Base-by-base conservation (phyloP, 2,113 vertebrate species). In the Xiphias gladius region DNA sequence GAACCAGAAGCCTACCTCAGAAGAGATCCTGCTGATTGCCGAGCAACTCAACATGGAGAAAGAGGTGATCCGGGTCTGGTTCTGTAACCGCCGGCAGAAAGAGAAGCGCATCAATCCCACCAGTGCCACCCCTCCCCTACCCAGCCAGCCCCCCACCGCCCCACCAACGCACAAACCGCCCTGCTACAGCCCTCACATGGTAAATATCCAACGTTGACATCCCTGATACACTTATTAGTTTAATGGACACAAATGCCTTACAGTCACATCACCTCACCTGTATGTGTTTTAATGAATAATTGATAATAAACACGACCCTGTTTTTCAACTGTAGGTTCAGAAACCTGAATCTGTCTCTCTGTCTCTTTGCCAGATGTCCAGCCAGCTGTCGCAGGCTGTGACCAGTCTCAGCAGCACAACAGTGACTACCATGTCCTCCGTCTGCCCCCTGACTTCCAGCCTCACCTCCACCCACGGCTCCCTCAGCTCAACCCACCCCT, bases 1-100 rank as follows among this genome's bases (percentile, higher is more conserved):
- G 97, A 97, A 97, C 96, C 97, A 97, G 96, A 97, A 97, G 96
- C 97, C 97, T 96, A 97, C 96, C 96, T 97, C 97, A 95, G 97
- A 97, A 93, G 97, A 97, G 93, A 97, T 97, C 90, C 94, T 97
- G 91, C 92, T 97, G 89, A 97, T 97, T 16, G 95, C 97, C 0
- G 97, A 97, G 91, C 97, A 97, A 94, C 95, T 97, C 90, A 97
- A 94, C 94, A 97, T 97, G 97, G 97, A 97, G 93, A 97, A 97
- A 92, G 97, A 97, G 92, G 97, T 97, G 93, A 97, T 98, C 85
- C 96, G 97, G 22, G 97, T 97, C 89, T 98, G 97, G 97, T 98
- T 97, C 95, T 98, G 97, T 94, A 97, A 98, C 94, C 96, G 97
- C 73, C 94, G 97, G 78, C 97, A 97, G 95, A 97, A 97, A 89